phyloP scores from a whole-genome alignment of 1,140 invertebrate species.

The Lucilia sericata region DNA sequence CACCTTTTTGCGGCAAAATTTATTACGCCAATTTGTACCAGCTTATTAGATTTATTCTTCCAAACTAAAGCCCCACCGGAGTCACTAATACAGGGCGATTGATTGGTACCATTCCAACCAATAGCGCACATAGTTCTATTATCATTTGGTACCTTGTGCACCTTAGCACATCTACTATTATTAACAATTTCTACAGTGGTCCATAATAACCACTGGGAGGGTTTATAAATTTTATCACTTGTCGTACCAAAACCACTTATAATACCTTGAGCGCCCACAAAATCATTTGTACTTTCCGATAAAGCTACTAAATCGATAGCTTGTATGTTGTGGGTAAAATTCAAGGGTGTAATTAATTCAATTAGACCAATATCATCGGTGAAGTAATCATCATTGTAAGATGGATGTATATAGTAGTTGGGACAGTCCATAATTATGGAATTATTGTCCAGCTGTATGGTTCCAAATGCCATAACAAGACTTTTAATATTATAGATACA shows the following conservation, averaged over 20 bases:
- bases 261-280: slow-evolving; percentile 53
- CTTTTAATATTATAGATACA: too few species aligned
- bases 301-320: slow-evolving; percentile 55
- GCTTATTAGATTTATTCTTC: slow-evolving; percentile 45
- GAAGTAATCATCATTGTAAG: slow-evolving; percentile 65
- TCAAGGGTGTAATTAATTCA: slow-evolving; percentile 67
- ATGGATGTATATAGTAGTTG: slow-evolving; percentile 64
- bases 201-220: slow-evolving; percentile 54
- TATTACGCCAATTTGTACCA: slow-evolving; percentile 62
- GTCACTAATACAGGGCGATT: slow-evolving; percentile 63
- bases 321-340: slow-evolving; percentile 59
- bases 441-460: too few species aligned
- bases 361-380: slow-evolving; percentile 72
- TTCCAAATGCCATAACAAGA: too few species aligned
- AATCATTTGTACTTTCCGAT: slow-evolving; percentile 49
- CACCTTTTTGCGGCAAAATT: slow-evolving; percentile 63
- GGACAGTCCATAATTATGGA: slow-evolving; percentile 58
- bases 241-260: slow-evolving; percentile 59
- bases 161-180: slow-evolving; percentile 51
- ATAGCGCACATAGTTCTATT: slow-evolving; percentile 55
- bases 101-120: slow-evolving; percentile 52
- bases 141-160: slow-evolving; percentile 51
- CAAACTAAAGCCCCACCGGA: slow-evolving; percentile 58
- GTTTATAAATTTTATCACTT: slow-evolving; percentile 60
- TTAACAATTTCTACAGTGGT: slow-evolving; percentile 58